Percentiles rank a stretch among this genome's conserved stretches.
phyloP scores from a whole-genome alignment of 1,140 invertebrate genomes.

The Leptopilina boulardi region DNA sequence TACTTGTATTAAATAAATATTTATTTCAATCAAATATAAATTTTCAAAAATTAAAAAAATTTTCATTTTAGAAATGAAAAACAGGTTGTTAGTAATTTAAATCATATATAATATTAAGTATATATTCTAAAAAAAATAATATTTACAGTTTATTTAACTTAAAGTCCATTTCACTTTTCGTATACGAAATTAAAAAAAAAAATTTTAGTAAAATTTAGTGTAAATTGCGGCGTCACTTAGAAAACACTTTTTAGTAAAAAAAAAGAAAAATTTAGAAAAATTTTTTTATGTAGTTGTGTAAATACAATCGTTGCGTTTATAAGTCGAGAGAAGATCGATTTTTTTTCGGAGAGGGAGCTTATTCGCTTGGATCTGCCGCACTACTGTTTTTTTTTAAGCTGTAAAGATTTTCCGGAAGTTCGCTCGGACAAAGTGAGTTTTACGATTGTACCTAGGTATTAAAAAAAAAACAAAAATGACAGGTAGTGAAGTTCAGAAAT shows the following conservation, averaged over 20 bases:
- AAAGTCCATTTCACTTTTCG: neutral
- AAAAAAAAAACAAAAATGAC: conserved; percentile 9
- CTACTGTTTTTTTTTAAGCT: neutral
- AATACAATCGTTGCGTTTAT: neutral
- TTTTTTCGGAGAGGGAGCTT: too few species aligned
- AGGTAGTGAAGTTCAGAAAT: conserved; percentile 3
- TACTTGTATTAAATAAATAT: too few species aligned
- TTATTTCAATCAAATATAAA: too few species aligned
- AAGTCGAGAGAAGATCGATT: neutral
- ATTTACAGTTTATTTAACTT: neutral
- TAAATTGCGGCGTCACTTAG: neutral
- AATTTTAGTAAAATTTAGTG: neutral
- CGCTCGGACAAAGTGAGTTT: neutral
- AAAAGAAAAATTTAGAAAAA: neutral
- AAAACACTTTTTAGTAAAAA: neutral
- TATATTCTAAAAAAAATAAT: too few species aligned
- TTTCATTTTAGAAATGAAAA: too few species aligned
- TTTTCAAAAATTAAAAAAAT: too few species aligned
- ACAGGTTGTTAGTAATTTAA: too few species aligned
- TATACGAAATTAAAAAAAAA: neutral
- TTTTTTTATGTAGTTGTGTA: neutral
- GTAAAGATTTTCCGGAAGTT: conserved; percentile 13
- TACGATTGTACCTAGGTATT: conserved; percentile 4
- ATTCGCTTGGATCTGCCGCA: conserved; percentile 21
- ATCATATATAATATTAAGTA: too few species aligned